These are phyloP conservation scores for Gymnocephalus cernua DNA, from an alignment of 2,113 vertebrate genomes.

Conservation along the genomic window DNA sequence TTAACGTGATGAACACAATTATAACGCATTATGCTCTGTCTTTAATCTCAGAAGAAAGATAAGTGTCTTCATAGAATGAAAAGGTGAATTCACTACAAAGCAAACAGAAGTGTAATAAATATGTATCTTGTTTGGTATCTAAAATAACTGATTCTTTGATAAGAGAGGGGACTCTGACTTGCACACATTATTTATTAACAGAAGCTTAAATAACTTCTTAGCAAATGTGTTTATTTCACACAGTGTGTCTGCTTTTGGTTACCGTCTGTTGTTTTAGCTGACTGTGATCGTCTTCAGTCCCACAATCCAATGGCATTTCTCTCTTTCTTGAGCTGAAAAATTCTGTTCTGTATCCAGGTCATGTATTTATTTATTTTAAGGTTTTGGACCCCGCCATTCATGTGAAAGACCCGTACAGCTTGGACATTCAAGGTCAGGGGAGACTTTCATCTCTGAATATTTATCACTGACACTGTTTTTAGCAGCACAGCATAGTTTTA, in stretches of 20 bases:
- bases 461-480: neutral
- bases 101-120: neutral
- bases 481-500: too few relatives aligned
- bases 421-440: conserved; percentile 88
- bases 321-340: neutral
- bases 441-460: neutral
- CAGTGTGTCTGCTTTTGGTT: neutral
- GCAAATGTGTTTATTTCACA: neutral
- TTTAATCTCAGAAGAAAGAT: too few relatives aligned
- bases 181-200: neutral
- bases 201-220: neutral
- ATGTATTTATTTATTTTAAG: too few relatives aligned
- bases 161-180: neutral
- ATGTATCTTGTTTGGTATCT: neutral
- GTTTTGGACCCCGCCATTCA: conserved; percentile 90
- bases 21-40: too few relatives aligned
- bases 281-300: neutral
- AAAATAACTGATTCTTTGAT: neutral
- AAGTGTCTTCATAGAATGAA: too few relatives aligned
- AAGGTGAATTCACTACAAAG: neutral
- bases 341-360: conserved; percentile 74
- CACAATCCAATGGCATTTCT: neutral
- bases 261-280: neutral
- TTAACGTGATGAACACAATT: too few relatives aligned
- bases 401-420: conserved; percentile 89